A percentile compares a stretch with the other conserved stretches of the same genome.
Evolutionary conservation across 35 echinoderm and acorn worm species (phyloP).

Genomic region (Lytechinus pictus): DNA sequence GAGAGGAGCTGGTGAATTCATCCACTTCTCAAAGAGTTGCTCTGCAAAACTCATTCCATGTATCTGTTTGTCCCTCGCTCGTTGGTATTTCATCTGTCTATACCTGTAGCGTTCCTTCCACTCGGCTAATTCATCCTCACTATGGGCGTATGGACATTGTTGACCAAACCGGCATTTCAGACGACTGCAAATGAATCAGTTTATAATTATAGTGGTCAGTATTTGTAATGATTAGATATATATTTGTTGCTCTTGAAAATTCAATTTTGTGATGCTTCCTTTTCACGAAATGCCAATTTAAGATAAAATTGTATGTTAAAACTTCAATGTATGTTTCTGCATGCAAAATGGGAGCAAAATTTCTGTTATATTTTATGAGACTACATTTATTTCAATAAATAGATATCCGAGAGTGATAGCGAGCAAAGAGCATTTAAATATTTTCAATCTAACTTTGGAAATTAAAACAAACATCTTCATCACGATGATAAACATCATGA

Average conservation of each 20-base stretch:
- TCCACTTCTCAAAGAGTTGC: slow-evolving; percentile 89
- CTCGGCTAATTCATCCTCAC: slow-evolving; percentile 95
- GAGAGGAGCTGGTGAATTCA: slow-evolving; percentile 72
- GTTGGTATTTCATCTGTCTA: slow-evolving; percentile 93
- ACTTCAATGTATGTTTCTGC: background rate
- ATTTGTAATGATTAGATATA: background rate
- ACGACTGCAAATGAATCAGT: slow-evolving; percentile 49
- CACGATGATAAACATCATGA: background rate
- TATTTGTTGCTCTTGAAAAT: background rate
- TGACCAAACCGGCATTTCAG: slow-evolving; percentile 89
- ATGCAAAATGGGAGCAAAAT: background rate
- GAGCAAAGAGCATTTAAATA: too few relatives aligned
- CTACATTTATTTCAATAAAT: too few relatives aligned
- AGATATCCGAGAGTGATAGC: too few relatives aligned
- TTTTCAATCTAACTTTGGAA: too few relatives aligned
- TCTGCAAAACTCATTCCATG: slow-evolving; percentile 94
- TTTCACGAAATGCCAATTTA: too few relatives aligned
- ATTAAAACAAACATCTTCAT: background rate
- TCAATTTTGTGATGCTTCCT: too few relatives aligned
- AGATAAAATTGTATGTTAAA: too few relatives aligned
- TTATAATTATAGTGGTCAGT: too few relatives aligned
- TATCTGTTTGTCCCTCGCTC: slow-evolving; percentile 90
- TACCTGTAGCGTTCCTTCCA: slow-evolving; percentile 98
- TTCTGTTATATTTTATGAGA: background rate
- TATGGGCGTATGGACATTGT: slow-evolving; percentile 91